phyloP scores from a whole-genome alignment of 2,113 vertebrate species.

The Pelodiscus sinensis region DNA sequence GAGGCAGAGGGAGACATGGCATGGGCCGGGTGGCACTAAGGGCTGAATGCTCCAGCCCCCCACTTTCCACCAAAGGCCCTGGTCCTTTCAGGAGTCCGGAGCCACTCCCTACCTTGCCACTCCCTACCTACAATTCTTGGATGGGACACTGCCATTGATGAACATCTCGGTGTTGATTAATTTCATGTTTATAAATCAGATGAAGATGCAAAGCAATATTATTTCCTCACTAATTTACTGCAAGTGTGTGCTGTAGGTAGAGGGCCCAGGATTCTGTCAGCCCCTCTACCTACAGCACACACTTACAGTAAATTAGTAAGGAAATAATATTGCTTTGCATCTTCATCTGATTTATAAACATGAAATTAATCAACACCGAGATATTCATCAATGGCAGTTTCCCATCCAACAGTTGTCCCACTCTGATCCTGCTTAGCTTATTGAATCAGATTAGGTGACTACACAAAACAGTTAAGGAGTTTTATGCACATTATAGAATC shows the following conservation, averaged over 20 bases:
- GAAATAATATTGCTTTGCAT: constrained; percentile 10
- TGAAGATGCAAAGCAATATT: constrained; percentile 6
- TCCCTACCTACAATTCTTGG: neutral
- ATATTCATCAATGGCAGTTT: neutral
- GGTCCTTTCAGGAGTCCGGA: too few species aligned
- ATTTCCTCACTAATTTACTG: neutral
- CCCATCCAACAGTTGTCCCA: neutral
- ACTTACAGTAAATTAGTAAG: neutral
- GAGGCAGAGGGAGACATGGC: too few species aligned
- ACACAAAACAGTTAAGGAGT: neutral
- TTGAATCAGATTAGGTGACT: neutral
- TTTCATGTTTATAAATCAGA: neutral
- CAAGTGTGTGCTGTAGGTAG: neutral
- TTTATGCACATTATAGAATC: too few species aligned
- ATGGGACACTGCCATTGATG: neutral
- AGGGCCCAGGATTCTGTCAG: too few species aligned
- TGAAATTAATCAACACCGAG: neutral
- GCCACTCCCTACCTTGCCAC: too few species aligned
- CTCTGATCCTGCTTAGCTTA: neutral
- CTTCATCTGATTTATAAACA: constrained; percentile 8
- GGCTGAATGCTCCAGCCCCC: too few species aligned
- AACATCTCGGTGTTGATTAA: neutral
- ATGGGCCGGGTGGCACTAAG: too few species aligned
- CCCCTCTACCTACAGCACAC: too few species aligned
- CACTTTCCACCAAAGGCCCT: too few species aligned